These are phyloP conservation scores for Drosophila sordidapex DNA, from an alignment of 2,888 invertebrate species.

Conservation along the genomic window DNA sequence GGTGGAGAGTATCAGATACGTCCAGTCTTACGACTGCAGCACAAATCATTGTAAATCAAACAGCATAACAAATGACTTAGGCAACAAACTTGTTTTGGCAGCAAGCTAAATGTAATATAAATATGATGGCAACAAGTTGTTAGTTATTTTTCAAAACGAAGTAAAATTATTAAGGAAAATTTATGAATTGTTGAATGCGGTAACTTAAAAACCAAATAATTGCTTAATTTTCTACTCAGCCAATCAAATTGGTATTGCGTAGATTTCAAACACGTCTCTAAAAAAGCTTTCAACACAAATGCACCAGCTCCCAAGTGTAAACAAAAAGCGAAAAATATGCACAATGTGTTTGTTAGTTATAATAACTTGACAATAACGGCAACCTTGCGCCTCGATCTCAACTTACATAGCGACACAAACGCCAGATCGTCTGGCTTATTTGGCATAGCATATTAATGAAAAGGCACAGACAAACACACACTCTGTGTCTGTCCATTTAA, in stretches of 20 bases:
- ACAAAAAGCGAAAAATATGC: conserved; percentile 3
- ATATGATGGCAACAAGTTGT: background rate
- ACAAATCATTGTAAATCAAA: conserved; percentile 31
- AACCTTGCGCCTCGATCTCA: conserved; percentile 75
- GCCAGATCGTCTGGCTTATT: conserved; percentile 53
- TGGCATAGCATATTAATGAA: conserved; percentile 67
- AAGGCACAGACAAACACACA: conserved; percentile 4
- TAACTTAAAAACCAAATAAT: background rate
- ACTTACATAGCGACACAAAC: conserved; percentile 53
- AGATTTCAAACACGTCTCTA: conserved; percentile 12
- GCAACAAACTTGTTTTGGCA: conserved; percentile 51
- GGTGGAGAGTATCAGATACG: conserved; percentile 35
- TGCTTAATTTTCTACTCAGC: background rate
- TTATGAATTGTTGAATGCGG: background rate
- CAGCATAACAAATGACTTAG: conserved; percentile 56
- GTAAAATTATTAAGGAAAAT: background rate
- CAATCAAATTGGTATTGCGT: background rate
- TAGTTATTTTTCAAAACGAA: background rate
- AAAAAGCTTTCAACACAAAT: conserved; percentile 17
- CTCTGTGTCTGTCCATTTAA: conserved; percentile 42
- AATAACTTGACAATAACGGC: conserved; percentile 74
- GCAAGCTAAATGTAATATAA: conserved; percentile 6
- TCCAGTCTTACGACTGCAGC: conserved; percentile 37
- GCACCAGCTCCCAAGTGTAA: background rate
- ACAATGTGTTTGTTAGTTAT: conserved; percentile 56